Evolutionary conservation across 2,888 invertebrate genomes (phyloP), one percentile per base, ranked within the genome.

Genomic region (Trichopoda pennipes): DNA sequence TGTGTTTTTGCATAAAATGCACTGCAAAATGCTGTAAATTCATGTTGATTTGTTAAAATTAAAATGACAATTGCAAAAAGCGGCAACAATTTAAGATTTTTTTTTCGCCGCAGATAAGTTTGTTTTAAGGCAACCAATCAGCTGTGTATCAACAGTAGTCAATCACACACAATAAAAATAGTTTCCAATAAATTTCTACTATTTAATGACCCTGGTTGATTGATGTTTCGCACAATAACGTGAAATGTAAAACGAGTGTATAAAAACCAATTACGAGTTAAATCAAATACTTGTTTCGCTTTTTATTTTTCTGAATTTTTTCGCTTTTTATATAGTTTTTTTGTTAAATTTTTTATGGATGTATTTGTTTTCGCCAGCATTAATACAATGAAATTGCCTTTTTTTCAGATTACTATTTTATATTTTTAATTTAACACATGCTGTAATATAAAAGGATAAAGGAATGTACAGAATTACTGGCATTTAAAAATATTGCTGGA

Each of bases 61-160:
- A 6, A 2, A n/a, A n/a, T 44, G n/a, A n/a, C n/a, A 44, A 44
- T 16, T 16, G 44, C 1, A 44, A 44, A 42, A 44, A 44, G 4
- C 8, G 16, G 3, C 16, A 35, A 16, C 16, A 61, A 44, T 28
- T 42, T 28, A 9, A 28, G n/a, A 16, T 44, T 44, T 44, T 55
- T 56, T 69, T 8, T 14, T 38, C 44, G 8, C 44, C 2, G 8
- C 32, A 49, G 44, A 69, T 44, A 44, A 42, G 68, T 44, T 64
- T 69, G 68, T 69, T 69, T 28, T 23, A 44, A 23, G 56, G 44
- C 55, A 69, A 69, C 56, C 68, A 55, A 69, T 68, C 68, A 68
- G 42, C 19, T 69, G 44, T 69, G 55, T 56, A 56, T 56, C 55
- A 69, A 28, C 32, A 55, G 32, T 55, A 44, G 55, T 44, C 53